These are phyloP conservation scores for Patagioenas fasciata DNA, from an alignment of 2,113 vertebrate species.

Conservation along the genomic window DNA sequence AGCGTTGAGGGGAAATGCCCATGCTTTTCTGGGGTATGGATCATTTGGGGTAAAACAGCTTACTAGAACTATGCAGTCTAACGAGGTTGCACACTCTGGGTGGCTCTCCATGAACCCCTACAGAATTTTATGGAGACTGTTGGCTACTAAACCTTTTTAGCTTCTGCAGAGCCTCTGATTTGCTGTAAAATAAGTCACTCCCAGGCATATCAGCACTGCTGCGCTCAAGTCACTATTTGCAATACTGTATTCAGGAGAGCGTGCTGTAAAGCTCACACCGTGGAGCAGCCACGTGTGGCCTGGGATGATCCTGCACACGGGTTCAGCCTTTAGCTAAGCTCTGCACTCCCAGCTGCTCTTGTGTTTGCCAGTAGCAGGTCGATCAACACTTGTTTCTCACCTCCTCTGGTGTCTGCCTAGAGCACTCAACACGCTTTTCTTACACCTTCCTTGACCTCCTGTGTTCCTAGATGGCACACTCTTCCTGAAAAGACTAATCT, in stretches of 20 bases:
- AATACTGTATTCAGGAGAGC: fast-evolving
- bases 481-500: not conserved
- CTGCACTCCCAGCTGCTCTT: not conserved
- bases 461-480: not conserved
- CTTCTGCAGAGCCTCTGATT: not conserved
- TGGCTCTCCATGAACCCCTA: not conserved
- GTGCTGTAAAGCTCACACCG: not conserved
- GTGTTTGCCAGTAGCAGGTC: fast-evolving
- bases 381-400: not conserved
- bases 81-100: not conserved
- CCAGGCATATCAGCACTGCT: not conserved
- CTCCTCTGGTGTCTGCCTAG: not conserved
- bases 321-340: not conserved
- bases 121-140: not conserved
- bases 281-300: not conserved
- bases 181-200: not conserved
- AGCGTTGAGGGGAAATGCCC: not conserved
- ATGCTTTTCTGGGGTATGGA: not conserved
- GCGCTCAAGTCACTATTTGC: fast-evolving
- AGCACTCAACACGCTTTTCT: not conserved
- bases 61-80: not conserved
- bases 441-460: not conserved
- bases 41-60: not conserved
- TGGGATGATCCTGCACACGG: not conserved
- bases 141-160: not conserved